Evolutionary conservation across 2,113 vertebrate genomes (phyloP), one percentile per base, ranked within the genome.

Genomic region (Seriola dumerili): DNA sequence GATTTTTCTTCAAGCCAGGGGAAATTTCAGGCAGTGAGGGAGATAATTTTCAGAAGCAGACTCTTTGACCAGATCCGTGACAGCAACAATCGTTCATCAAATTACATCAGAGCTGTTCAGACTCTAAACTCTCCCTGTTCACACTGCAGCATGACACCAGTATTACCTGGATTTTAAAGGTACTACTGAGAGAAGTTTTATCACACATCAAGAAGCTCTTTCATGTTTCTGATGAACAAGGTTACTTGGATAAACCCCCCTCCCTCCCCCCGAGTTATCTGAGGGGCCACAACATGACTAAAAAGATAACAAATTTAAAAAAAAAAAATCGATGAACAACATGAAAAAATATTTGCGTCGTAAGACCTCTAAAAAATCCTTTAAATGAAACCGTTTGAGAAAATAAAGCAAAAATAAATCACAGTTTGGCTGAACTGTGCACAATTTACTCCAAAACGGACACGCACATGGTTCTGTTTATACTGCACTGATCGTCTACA

Each of bases 1-100:
- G 14, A 72, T 61, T 75, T 81, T 25, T 58, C 34, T 58, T 54
- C 8, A 14, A 70, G 50, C 13, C 14, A 42, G 42, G 50, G 29
- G 38, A 52, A 54, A 25, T 65, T 34, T 50, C 12, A 23, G 42
- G 72, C 25, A 25, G 8, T 57, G 23, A 61, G 1, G 25, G 59
- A 46, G 52, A 71, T 36, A 61, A 59, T 54, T 40, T 17, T 70
- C 29, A 72, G 44, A 82, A 19, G 52, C 4, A 12, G 42, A 14
- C 61, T 40, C 32, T 25, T 19, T 62, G 46, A 52, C 13, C 54
- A 36, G 34, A 55, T 63, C 36, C 25, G 48, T 17, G 48, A 50
- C 16, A 50, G 48, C 17, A 50, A 19, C 48, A 50, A 21, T 17
- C 0, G 3, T 21, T 8, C 50, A 52, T 50, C 7, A 17, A 16